Base-by-base conservation (phyloP, 2,113 vertebrate genomes). In the Sardina pilchardus region DNA sequence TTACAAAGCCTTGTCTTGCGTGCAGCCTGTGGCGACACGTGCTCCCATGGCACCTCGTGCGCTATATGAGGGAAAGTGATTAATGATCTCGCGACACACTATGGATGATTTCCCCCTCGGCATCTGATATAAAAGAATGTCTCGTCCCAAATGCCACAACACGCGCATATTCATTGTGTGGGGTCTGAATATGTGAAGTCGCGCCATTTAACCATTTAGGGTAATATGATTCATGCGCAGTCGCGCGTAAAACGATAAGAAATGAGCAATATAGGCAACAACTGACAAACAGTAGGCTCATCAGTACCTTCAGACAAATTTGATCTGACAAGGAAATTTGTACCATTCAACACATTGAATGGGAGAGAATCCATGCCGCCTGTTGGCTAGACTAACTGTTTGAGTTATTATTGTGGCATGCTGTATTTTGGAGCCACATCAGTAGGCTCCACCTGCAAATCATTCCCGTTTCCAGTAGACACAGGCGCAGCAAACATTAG, bases 51-150 rank as follows among this genome's bases (percentile, higher is more conserved):
- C 82, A 30, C 63, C 86, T 78, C 34, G 78, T 85, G 43, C 26
- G 83, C 63, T 53, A 84, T 85, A 85, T 78, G 83, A 82, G 75
- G 42, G 86, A 85, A 86, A 89, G 89, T 84, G 89, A 93, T 86
- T 89, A 88, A 93, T 91, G 86, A 71, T 56, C 2, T 36, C 17
- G 1, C 63, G 8, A 48, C 42, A 7, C 53, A 81, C 81, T 42
- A 81, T 24, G 48, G 59, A 47, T 89, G 48, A 6, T 82, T 87
- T 85, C 85, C 75, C 56, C 39, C 26, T 81, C 34, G 19, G 47
- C 30, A 56, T 9, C 19, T 80, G 75, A 53, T 75, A n/a, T 6
- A 34, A 86, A 2, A 89, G 82, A 48, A 50, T 36, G 19, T 71
- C 17, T 47, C 1, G 82, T 63, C 12, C 42, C 53, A 56, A 14